These are phyloP conservation scores for Ivindomyrus marchei DNA, from an alignment of 2,113 vertebrate genomes.

Conservation along the genomic window DNA sequence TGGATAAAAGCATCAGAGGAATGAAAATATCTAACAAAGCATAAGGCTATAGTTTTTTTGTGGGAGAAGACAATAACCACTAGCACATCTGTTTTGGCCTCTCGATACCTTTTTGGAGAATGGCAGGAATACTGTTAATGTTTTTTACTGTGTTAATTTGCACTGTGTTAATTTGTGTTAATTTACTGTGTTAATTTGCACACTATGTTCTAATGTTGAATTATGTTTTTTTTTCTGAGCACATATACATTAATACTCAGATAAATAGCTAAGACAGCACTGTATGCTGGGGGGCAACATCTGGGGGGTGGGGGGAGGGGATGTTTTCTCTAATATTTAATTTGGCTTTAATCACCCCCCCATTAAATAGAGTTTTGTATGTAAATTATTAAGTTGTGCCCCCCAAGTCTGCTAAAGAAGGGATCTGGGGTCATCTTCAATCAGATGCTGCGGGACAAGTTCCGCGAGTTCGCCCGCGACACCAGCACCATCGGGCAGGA, in stretches of 20 bases:
- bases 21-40: background rate
- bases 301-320: background rate
- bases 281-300: too few relatives aligned
- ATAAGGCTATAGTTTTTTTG: too few relatives aligned
- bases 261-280: too few relatives aligned
- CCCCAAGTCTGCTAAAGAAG: background rate
- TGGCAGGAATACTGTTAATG: too few relatives aligned
- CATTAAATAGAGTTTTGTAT: background rate
- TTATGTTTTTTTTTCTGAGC: too few relatives aligned
- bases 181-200: too few relatives aligned
- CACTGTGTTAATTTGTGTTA: too few relatives aligned
- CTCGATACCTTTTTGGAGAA: background rate
- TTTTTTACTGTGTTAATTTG: too few relatives aligned
- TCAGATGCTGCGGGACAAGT: slow-evolving; percentile 81
- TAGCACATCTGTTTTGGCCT: background rate
- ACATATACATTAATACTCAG: too few relatives aligned
- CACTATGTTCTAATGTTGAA: too few relatives aligned
- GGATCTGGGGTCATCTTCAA: slow-evolving; percentile 2
- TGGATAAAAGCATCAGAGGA: background rate
- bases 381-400: too few relatives aligned
- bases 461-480: slow-evolving; percentile 81
- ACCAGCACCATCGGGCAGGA: slow-evolving; percentile 81
- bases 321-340: background rate
- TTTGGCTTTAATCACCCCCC: background rate
- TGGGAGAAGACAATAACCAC: background rate